Evolutionary conservation across 1,140 invertebrate species (phyloP), one percentile per base, ranked within the genome.

Genomic region (Drosophila kohkoa): DNA sequence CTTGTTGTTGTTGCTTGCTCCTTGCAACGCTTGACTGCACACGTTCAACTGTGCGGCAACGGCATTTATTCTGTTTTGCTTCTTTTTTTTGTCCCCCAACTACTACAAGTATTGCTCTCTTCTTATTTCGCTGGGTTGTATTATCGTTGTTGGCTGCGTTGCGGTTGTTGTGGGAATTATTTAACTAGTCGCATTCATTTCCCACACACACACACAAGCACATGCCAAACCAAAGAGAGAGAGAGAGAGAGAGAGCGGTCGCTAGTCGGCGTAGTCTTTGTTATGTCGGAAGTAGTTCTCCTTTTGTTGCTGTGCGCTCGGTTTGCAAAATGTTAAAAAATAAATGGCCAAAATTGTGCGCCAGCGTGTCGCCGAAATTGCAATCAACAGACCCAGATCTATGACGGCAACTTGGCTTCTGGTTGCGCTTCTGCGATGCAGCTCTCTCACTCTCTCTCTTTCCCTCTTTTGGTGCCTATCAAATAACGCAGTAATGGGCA

Each of bases 301-400:
- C 58, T 73, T 67, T 72, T 73, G 75, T 77, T 32, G 71, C 58
- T 63, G 64, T 69, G 57, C 75, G 57, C 62, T 62, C 35, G 51
- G 20, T 46, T 20, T 54, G 28, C 35, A 54, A 73, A 73, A 73
- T 66, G 63, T 58, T 59, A 49, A 55, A 55, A 83, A 80, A 77
- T 75, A 86, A 85, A 86, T 86, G 65, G 65, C 60, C 77, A 73
- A 83, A 73, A 79, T 68, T 68, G 62, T 80, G 80, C 83, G 81
- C 77, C 83, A 75, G 43, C 59, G 41, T 81, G 83, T 75, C 83
- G 85, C 83, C 71, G 57, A 72, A 74, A 81, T 68, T 88, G 80
- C 83, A 88, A 88, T 88, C 83, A 73, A 66, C 55, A 72, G 81
- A 89, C 74, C 83, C 71, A 88, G 68, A 88, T 88, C 83, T 89